Base-by-base conservation (phyloP, 1,140 invertebrate genomes). In the Trichonephila inaurata region DNA sequence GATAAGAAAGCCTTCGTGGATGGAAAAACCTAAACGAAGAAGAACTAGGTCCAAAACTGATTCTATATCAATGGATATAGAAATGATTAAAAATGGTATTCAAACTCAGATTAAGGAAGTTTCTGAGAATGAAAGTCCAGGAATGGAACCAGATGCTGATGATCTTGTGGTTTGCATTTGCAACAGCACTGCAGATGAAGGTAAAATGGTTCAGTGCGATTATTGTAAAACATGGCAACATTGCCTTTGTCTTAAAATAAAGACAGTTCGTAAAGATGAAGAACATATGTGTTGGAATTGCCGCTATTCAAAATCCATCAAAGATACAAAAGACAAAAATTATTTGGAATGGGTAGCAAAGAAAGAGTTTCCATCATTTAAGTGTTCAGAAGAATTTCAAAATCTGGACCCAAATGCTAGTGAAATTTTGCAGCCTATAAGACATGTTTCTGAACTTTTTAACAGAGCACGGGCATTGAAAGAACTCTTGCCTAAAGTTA, bases 151-250 rank as follows among this genome's bases (percentile, higher is more conserved):
- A 62, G 91, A 92, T 77, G 89, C 24, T 64, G 62, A 69, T 61
- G 92, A 93, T 89, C 69, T 33, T 19, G 92, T 93, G 12, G 86
- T 19, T 33, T 93, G 92, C 21, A 89, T 93, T 64, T 93, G 92
- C 28, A 64, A 93, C 28, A 93, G 92, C 66, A 93, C 92, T 12
- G 92, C 66, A 28, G 92, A 93, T 77, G 92, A 88, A 40, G 92
- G 92, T 24, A 93, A 93, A 82, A 93, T 93, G 92, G 92, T 93
- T 19, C 92, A 93, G 14, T 93, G 92, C 58, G 92, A 93, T 82
- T 93, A 85, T 82, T 93, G 92, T 64, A 93, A 93, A 82, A 93
- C 92, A 6, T 93, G 92, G 92, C 92, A 93, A 28, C 92, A 93
- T 51, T 89, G 85, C 60, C n/a, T 81, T 28, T 93, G 92, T 21